Conservation (phyloP, 1,140 invertebrate genomes). For the Prorops nasuta region DNA sequence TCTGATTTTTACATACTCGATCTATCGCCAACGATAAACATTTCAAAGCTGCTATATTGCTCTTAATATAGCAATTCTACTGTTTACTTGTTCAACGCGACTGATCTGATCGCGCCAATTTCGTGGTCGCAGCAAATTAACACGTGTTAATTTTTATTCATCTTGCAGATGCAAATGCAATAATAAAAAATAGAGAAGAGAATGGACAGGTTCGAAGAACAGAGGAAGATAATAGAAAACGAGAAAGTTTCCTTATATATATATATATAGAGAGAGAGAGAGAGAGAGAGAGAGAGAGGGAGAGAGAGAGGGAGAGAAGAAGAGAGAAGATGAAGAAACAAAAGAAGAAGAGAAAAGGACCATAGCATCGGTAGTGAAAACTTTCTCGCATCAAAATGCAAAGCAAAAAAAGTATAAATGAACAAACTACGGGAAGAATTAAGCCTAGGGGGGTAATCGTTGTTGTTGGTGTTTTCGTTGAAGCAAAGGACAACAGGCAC, state of each 20-base stretch:
- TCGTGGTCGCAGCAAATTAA: slow-evolving; percentile 55
- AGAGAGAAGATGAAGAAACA: slow-evolving; percentile 1
- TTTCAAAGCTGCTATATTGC: too few species aligned
- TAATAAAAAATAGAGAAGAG: not conserved
- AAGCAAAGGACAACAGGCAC: slow-evolving; percentile 54
- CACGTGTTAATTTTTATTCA: slow-evolving; percentile 36
- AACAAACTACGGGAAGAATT: slow-evolving; percentile 23
- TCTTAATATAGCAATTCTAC: too few species aligned
- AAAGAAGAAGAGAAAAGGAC: slow-evolving; percentile 7
- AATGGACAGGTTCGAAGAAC: slow-evolving; percentile 3
- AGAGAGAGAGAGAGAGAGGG: not conserved
- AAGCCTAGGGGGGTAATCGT: slow-evolving; percentile 33
- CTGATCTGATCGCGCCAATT: slow-evolving; percentile 23
- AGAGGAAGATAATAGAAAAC: slow-evolving; percentile 8
- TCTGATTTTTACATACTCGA: too few species aligned
- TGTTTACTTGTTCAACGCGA: not conserved
- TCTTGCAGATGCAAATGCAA: not conserved
- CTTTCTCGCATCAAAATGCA: slow-evolving; percentile 34
- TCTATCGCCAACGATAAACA: too few species aligned
- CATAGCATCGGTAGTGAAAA: not conserved
- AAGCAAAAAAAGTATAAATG: too few species aligned
- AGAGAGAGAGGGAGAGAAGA: not conserved
- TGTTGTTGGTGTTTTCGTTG: slow-evolving; percentile 32
- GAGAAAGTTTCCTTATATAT: too few species aligned
- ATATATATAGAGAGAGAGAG: not conserved